Percentiles rank a stretch among this genome's conserved stretches.
phyloP scores from a whole-genome alignment of 2,797 vertebrate genomes.

The Pipistrellus pygmaeus region DNA sequence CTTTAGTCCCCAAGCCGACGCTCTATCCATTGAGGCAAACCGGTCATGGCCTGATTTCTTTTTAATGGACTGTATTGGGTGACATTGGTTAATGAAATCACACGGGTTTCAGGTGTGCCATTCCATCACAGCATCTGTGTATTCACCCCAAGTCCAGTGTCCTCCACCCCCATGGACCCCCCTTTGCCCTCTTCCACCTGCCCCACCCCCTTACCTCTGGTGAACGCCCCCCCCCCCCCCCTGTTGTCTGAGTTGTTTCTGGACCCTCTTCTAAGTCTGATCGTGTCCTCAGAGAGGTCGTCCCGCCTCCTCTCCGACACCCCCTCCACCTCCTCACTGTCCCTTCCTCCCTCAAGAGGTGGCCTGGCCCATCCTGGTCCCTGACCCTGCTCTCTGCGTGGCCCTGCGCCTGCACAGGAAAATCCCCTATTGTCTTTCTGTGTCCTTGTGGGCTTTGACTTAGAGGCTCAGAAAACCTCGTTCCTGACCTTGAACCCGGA shows the following conservation, averaged over 20 bases:
- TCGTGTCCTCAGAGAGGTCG: no score
- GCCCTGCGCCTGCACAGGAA: neutral
- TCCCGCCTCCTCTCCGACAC: neutral
- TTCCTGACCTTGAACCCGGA: slow-evolving; percentile 22
- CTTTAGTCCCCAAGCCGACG: no score
- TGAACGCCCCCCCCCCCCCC: no score
- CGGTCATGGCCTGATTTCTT: neutral
- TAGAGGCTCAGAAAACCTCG: neutral
- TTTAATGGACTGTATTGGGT: neutral
- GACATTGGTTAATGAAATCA: neutral
- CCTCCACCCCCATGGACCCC: neutral
- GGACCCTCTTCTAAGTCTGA: neutral
- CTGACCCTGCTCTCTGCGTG: no score
- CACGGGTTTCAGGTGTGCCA: neutral
- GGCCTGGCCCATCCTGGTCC: neutral
- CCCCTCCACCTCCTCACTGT: neutral
- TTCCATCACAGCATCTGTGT: neutral
- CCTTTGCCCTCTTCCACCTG: no score
- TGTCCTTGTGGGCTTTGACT: neutral
- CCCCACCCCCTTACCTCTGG: no score
- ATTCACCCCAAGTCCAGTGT: neutral
- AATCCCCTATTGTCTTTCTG: neutral
- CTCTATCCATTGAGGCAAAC: no score
- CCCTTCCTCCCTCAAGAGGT: neutral
- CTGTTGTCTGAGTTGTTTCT: neutral